Percentiles rank a stretch among this genome's conserved stretches.
Conservation (phyloP, 2,797 vertebrate genomes). For the Pangasius krempfi region DNA sequence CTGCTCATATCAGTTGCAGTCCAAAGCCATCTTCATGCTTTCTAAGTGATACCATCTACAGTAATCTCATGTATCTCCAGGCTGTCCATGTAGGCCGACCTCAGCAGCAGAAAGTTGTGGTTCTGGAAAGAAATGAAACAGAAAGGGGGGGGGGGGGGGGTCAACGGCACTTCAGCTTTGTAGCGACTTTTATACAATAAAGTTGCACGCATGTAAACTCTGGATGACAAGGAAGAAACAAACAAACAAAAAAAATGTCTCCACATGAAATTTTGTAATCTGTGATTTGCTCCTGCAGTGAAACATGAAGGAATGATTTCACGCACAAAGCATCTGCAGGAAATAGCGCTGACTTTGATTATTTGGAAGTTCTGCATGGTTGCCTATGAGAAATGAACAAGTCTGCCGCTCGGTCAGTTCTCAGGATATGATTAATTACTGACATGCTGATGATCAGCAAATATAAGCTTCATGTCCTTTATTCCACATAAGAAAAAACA, state of each 20-base stretch:
- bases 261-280: background rate
- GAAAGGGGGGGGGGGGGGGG: background rate
- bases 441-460: background rate
- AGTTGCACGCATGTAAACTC: background rate
- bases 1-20: no score
- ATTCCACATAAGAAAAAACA: background rate
- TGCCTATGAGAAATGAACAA: background rate
- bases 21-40: no score
- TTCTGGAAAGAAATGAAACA: background rate
- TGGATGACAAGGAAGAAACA: background rate
- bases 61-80: no score
- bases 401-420: background rate
- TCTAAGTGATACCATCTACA: no score
- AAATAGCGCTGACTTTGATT: background rate
- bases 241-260: background rate
- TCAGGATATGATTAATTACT: background rate
- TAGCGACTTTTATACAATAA: background rate
- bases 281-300: background rate
- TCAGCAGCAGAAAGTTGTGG: background rate
- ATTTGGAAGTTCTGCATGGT: background rate
- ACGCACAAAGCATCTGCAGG: background rate
- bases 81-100: no score
- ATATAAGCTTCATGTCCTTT: background rate
- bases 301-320: background rate
- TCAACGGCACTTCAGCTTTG: background rate